Base-by-base conservation (phyloP, 1,140 invertebrate genomes). In the Tribolium castaneum region DNA sequence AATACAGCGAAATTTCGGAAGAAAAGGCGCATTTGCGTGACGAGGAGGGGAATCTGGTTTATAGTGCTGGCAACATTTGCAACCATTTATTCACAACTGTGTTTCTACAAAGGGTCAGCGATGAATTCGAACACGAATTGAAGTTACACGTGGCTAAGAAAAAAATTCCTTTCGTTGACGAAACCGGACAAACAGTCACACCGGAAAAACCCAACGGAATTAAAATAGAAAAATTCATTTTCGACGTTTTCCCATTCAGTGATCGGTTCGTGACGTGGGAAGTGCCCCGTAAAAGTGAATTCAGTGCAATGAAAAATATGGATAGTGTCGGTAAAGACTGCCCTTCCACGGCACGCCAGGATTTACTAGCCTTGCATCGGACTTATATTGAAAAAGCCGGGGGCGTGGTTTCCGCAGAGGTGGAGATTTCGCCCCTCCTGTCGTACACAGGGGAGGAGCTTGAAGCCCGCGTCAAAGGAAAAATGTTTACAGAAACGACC, bases 171-270 rank as follows among this genome's bases (percentile, higher is more conserved):
- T 95, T 91, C 84, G 89, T 98, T 0, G 92, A 96, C 86, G 88
- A 90, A 0, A 88, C 92, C 72, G 96, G 96, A 2, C 87, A 91
- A 22, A 87, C 90, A 52, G 87, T 93, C 6, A 93, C 92, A 74
- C 98, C 98, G 0, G 90, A 91, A 0, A 90, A 92, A 82, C 92
- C 95, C 0, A 99, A 99, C 86, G 98, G 98, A 19, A 97, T 99
- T 77, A 99, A 99, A 89, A 94, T 99, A 86, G 99, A 99, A 84
- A 99, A 99, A 88, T 99, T 99, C 87, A 94, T 99, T 1, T 99
- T 99, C 86, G 99, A 99, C 88, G 97, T 99, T 0, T 99, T 99
- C 86, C 93, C 94, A 83, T 98, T 96, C 87, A 91, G 96, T 0
- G 90, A 94, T 87, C 94, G 94, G 80, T 97, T 99, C 84, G 95